phyloP scores from a whole-genome alignment of 2,797 vertebrate species.

The Acrocephalus scirpaceus region DNA sequence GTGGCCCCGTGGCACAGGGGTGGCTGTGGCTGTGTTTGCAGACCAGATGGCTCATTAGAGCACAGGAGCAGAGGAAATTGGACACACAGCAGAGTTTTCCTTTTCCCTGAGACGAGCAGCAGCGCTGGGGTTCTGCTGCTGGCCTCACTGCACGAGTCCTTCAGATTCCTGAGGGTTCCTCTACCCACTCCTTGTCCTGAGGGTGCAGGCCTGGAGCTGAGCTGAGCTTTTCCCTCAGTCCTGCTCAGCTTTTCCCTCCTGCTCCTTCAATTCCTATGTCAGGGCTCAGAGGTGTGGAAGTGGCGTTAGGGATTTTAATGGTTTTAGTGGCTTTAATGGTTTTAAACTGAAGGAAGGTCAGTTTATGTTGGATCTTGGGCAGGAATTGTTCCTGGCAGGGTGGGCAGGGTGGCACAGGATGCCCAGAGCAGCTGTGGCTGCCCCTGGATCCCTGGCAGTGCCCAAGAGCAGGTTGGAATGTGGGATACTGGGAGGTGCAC shows the following conservation, averaged over 20 bases:
- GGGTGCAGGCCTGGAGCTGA: not conserved
- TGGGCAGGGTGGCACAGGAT: accelerated
- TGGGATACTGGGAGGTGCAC: no score
- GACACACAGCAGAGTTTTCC: not conserved
- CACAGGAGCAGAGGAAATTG: conserved; percentile 49
- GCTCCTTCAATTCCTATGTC: accelerated
- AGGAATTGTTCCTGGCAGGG: not conserved
- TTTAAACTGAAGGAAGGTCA: not conserved
- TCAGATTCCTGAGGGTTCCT: not conserved
- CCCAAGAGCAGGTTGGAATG: not conserved
- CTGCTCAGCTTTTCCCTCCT: not conserved
- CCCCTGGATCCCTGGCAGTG: not conserved
- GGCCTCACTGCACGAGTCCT: not conserved
- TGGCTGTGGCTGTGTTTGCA: not conserved
- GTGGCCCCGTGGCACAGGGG: not conserved
- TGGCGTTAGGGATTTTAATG: accelerated
- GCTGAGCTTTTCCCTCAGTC: not conserved
- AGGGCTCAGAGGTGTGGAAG: not conserved
- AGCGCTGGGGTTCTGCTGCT: conserved; percentile 29
- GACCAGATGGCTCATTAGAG: conserved; percentile 60
- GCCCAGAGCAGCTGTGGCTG: not conserved
- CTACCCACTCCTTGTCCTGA: not conserved
- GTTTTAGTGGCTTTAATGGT: not conserved
- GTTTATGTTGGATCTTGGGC: accelerated
- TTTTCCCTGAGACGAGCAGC: not conserved